phyloP scores from a whole-genome alignment of 2,888 invertebrate genomes.

The Brachylomia viminalis region DNA sequence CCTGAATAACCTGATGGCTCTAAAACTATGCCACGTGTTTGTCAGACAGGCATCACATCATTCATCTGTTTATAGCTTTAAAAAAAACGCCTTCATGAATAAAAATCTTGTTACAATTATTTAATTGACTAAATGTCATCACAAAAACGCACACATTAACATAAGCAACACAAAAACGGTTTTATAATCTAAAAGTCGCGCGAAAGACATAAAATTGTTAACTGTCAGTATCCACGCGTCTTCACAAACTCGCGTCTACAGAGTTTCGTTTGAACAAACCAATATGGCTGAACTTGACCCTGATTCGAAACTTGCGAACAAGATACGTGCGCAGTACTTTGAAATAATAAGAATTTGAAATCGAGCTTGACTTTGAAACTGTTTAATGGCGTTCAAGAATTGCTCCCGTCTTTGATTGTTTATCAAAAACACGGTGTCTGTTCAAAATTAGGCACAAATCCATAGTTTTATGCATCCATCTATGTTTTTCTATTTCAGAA shows the following conservation, averaged over 20 bases:
- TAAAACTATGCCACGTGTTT: not conserved
- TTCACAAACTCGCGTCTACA: not conserved
- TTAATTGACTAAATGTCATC: not conserved
- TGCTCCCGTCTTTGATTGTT: constrained; percentile 28
- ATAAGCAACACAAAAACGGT: not conserved
- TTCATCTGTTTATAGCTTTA: not conserved
- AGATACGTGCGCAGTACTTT: constrained; percentile 55
- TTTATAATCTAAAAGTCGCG: constrained; percentile 19
- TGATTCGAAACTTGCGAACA: constrained; percentile 63
- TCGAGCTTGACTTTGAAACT: constrained; percentile 56
- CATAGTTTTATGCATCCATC: no score
- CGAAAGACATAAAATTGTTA: constrained; percentile 43
- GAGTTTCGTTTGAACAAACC: constrained; percentile 52
- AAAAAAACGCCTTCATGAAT: not conserved
- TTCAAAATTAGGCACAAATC: not conserved
- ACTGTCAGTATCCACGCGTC: constrained; percentile 49
- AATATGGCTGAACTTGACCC: constrained; percentile 65
- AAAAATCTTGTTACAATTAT: not conserved
- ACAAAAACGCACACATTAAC: not conserved
- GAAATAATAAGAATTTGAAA: constrained; percentile 60
- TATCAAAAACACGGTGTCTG: not conserved
- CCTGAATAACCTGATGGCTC: not conserved
- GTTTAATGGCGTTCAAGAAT: constrained; percentile 24
- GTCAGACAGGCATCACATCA: not conserved
- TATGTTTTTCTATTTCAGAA: not conserved